Evolutionary conservation across 2,888 invertebrate genomes (phyloP).

Genomic region (Dasypogon diadema): DNA sequence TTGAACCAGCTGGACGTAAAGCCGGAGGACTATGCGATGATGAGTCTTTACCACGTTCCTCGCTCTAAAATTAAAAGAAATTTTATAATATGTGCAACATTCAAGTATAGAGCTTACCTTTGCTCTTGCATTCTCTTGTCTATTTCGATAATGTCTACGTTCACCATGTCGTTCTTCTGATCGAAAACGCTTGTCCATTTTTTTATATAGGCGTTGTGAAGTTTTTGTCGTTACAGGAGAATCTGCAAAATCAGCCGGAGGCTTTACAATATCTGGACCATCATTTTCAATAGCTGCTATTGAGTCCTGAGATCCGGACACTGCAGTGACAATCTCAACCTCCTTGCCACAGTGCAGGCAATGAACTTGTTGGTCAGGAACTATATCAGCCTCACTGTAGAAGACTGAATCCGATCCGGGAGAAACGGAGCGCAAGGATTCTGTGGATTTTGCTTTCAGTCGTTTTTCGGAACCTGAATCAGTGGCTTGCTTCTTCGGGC

Average conservation of each 20-base stretch:
- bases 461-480: constrained; percentile 68
- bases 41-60: constrained; percentile 79
- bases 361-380: constrained; percentile 73
- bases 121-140: constrained; percentile 80
- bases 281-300: constrained; percentile 69
- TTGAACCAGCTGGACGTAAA: constrained; percentile 75
- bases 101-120: constrained; percentile 73
- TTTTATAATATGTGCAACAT: neutral
- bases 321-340: constrained; percentile 74
- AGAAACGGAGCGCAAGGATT: constrained; percentile 88
- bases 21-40: constrained; percentile 81
- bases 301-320: constrained; percentile 66
- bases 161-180: constrained; percentile 80
- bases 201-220: constrained; percentile 77
- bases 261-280: constrained; percentile 82
- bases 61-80: constrained; percentile 67
- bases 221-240: constrained; percentile 76
- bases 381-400: constrained; percentile 80
- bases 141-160: constrained; percentile 74
- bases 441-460: constrained; percentile 86
- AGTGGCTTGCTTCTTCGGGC: constrained; percentile 59
- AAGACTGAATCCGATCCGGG: constrained; percentile 93
- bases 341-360: constrained; percentile 88
- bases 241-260: constrained; percentile 90
- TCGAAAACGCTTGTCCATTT: constrained; percentile 82